phyloP scores from a whole-genome alignment of 2,797 vertebrate species.

The Morus bassanus region DNA sequence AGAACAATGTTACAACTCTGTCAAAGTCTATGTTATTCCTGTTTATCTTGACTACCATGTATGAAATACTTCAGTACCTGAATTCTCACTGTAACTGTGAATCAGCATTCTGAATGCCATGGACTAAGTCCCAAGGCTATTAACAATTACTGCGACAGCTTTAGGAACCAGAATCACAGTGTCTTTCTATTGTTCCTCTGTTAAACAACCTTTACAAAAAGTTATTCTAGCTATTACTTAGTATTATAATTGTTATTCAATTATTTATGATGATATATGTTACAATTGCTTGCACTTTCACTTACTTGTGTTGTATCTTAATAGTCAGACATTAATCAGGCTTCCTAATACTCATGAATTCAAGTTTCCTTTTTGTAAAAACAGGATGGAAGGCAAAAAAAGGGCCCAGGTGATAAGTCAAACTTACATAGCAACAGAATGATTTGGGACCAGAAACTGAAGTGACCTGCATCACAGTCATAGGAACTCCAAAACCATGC shows the following conservation, averaged over 20 bases:
- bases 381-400: neutral
- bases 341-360: neutral
- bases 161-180: neutral
- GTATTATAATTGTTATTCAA: neutral
- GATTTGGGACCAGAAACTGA: neutral
- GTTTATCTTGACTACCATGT: neutral
- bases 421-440: neutral
- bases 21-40: neutral
- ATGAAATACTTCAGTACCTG: neutral
- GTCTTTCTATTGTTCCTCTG: neutral
- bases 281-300: neutral
- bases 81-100: neutral
- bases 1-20: neutral
- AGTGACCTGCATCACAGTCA: neutral
- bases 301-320: neutral
- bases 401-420: neutral
- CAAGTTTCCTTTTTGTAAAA: neutral
- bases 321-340: neutral
- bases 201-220: neutral
- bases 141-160: neutral
- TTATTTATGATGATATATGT: neutral
- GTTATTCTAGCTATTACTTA: neutral
- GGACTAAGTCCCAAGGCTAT: neutral
- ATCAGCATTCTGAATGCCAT: neutral
- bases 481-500: neutral